phyloP scores from a whole-genome alignment of 37 sponge, comb jelly and placozoan species.

The Diacarnus erythraeanus region DNA sequence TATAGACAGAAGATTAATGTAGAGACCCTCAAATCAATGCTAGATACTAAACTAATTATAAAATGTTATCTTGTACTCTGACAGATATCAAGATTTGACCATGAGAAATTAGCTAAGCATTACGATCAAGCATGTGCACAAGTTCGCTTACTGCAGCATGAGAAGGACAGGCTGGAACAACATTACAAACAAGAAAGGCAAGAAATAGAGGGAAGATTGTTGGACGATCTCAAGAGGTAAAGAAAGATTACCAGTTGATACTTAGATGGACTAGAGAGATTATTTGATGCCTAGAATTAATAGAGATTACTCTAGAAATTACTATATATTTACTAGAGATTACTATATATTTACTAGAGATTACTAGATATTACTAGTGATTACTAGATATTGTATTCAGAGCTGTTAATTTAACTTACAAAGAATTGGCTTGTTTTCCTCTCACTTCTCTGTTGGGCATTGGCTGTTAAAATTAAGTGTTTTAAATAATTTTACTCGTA shows the following conservation, averaged over 20 bases:
- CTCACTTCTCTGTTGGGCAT: no score
- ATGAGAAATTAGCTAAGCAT: conserved; percentile 10
- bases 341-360: not conserved
- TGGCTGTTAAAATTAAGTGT: no score
- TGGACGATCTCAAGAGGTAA: conserved; percentile 32
- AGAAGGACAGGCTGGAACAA: conserved; percentile 27
- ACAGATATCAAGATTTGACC: conserved; percentile 2
- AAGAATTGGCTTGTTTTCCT: no score
- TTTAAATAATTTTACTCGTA: no score
- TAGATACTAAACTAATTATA: no score
- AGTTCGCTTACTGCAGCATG: conserved; percentile 18
- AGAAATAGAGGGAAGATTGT: not conserved
- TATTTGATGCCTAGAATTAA: not conserved
- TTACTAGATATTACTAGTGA: not conserved
- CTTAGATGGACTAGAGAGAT: not conserved
- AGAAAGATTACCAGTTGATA: not conserved
- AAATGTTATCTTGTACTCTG: no score
- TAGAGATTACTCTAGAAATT: not conserved
- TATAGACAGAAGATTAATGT: no score
- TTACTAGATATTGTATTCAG: no score
- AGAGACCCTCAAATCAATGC: no score
- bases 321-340: not conserved
- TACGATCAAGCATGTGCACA: conserved; percentile 29
- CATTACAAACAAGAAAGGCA: conserved; percentile 16
- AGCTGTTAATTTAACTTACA: no score